Conservation (phyloP, 2,113 vertebrate species). For the Nycticryphes semicollaris region DNA sequence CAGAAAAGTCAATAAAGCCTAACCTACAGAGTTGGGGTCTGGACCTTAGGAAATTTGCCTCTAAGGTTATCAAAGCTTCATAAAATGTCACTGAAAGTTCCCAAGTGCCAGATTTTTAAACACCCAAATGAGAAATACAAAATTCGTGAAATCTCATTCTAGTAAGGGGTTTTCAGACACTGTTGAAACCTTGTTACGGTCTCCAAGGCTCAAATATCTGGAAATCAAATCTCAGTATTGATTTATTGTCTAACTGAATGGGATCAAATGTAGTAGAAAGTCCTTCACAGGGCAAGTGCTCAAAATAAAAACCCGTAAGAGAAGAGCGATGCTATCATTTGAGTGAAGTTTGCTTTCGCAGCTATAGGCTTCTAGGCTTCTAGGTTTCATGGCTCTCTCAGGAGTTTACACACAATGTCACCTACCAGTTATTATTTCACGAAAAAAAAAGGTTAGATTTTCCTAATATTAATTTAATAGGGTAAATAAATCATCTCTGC, state of each 20-base stretch:
- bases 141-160: neutral
- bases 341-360: neutral
- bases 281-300: neutral
- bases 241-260: neutral
- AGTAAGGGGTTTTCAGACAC: neutral
- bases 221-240: neutral
- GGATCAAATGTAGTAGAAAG: neutral
- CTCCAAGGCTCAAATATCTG: neutral
- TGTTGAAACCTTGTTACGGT: neutral
- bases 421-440: neutral
- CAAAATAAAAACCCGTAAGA: neutral
- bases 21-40: neutral
- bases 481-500: neutral
- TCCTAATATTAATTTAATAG: neutral
- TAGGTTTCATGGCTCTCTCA: neutral
- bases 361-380: neutral
- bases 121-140: neutral
- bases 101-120: neutral
- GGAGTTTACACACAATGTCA: neutral
- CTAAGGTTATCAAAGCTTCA: neutral
- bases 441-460: neutral
- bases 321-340: neutral
- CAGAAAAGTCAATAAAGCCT: neutral
- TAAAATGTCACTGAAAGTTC: neutral
- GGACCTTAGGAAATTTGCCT: neutral